Evolutionary conservation across 2,113 vertebrate genomes (phyloP).

Genomic region (Oryzias javanicus): DNA sequence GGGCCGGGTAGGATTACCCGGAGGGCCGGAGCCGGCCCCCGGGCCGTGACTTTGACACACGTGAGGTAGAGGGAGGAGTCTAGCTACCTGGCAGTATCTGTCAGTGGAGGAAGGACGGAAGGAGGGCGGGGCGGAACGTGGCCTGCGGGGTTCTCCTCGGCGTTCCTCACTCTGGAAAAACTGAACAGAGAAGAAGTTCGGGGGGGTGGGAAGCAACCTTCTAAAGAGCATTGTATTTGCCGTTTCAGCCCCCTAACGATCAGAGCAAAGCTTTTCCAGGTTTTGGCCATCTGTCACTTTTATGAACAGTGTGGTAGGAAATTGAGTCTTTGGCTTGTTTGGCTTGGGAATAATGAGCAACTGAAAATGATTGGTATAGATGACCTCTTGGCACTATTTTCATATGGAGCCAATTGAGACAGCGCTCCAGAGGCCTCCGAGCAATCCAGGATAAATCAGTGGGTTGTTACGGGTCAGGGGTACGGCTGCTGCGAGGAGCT

Average conservation of each 20-base stretch:
- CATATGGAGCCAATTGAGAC: slow-evolving; percentile 73
- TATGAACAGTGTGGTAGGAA: slow-evolving; percentile 77
- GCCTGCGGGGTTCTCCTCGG: slow-evolving; percentile 48
- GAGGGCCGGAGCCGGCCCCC: no score
- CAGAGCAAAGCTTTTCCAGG: slow-evolving; percentile 72
- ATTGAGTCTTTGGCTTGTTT: slow-evolving; percentile 75
- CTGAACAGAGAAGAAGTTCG: slow-evolving; percentile 51
- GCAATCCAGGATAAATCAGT: slow-evolving; percentile 79
- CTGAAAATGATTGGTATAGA: slow-evolving; percentile 78
- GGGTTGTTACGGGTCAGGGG: slow-evolving; percentile 63
- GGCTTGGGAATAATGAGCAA: slow-evolving; percentile 75
- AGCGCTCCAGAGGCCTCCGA: slow-evolving; percentile 63
- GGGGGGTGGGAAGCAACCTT: slow-evolving; percentile 32
- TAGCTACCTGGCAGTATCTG: slow-evolving; percentile 60
- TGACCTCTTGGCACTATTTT: slow-evolving; percentile 70
- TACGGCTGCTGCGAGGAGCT: slow-evolving; percentile 56
- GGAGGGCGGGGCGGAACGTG: slow-evolving; percentile 61
- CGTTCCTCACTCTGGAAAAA: slow-evolving; percentile 68
- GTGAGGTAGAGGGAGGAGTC: slow-evolving; percentile 30
- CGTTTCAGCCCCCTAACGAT: slow-evolving; percentile 58
- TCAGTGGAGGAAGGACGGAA: slow-evolving; percentile 56
- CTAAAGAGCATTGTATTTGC: slow-evolving; percentile 66
- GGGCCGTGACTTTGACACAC: no score
- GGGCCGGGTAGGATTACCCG: no score
- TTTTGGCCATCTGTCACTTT: slow-evolving; percentile 80